These are phyloP conservation scores for Platerodrilus igneus DNA, from an alignment of 2,888 invertebrate species.

Conservation along the genomic window DNA sequence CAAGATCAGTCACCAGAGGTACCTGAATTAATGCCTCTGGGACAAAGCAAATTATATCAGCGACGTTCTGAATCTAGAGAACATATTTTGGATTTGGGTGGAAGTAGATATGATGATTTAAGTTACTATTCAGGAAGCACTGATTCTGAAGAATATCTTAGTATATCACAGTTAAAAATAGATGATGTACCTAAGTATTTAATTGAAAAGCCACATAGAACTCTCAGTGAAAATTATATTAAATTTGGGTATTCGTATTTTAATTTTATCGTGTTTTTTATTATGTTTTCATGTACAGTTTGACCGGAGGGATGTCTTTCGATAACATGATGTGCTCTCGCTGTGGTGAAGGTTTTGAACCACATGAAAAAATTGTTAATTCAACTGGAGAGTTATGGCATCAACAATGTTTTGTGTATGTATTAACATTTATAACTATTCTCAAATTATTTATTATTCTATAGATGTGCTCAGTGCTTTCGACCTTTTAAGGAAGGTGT, in stretches of 20 bases:
- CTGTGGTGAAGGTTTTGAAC: slow-evolving; percentile 93
- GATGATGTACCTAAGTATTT: slow-evolving; percentile 8
- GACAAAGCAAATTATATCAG: slow-evolving; percentile 36
- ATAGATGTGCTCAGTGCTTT: slow-evolving; percentile 98
- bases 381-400: slow-evolving; percentile 99
- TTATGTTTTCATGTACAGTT: slow-evolving; percentile 38
- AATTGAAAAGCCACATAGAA: slow-evolving; percentile 7
- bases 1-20: slow-evolving; percentile 40
- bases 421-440: no score
- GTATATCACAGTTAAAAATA: slow-evolving; percentile 3
- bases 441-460: no score
- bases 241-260: slow-evolving; percentile 1
- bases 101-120: slow-evolving; percentile 35
- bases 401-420: slow-evolving; percentile 98
- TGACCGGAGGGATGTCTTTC: slow-evolving; percentile 69
- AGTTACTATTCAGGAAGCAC: slow-evolving; percentile 15
- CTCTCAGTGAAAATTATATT: slow-evolving; percentile 2
- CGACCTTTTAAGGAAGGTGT: slow-evolving; percentile 95
- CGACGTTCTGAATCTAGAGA: slow-evolving; percentile 37
- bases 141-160: slow-evolving; percentile 11
- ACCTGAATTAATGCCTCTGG: slow-evolving; percentile 35
- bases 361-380: slow-evolving; percentile 97
- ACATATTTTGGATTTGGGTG: slow-evolving; percentile 22
- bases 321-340: slow-evolving; percentile 93
- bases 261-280: slow-evolving; percentile 1